phyloP scores from a whole-genome alignment of 1,140 invertebrate species.

The Papilio helenus region DNA sequence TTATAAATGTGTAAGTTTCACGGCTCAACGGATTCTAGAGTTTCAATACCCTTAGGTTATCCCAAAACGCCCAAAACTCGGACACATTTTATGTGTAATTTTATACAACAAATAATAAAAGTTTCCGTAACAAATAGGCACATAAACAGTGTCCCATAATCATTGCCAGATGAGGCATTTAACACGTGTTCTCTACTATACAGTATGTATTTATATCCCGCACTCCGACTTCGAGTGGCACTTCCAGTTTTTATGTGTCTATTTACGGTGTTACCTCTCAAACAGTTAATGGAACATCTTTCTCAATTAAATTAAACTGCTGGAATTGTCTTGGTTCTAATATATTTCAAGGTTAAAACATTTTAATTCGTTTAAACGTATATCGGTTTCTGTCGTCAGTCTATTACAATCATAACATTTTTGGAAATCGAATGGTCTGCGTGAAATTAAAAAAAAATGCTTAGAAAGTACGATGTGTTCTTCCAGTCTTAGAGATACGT shows the following conservation, averaged over 20 bases:
- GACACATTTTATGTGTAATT: neutral
- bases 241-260: slow-evolving; percentile 34
- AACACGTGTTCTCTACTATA: slow-evolving; percentile 10
- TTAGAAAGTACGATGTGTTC: too few relatives aligned
- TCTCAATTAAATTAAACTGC: slow-evolving; percentile 15
- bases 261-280: slow-evolving; percentile 27
- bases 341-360: neutral
- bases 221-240: slow-evolving; percentile 28
- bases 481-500: too few relatives aligned
- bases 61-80: neutral
- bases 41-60: neutral
- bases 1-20: too few relatives aligned
- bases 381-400: too few relatives aligned
- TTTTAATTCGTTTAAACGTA: too few relatives aligned
- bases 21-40: too few relatives aligned
- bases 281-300: slow-evolving; percentile 10
- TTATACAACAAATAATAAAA: neutral
- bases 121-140: neutral
- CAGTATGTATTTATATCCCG: neutral
- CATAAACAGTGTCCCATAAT: slow-evolving; percentile 15
- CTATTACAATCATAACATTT: too few relatives aligned
- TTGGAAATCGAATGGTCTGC: too few relatives aligned
- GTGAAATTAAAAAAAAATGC: too few relatives aligned
- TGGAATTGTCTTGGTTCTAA: neutral
- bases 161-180: slow-evolving; percentile 27